A percentile compares a stretch with the other conserved stretches of the same genome.
These are phyloP conservation scores for Scyliorhinus canicula DNA, from an alignment of 2,797 vertebrate species.

Conservation along the genomic window DNA sequence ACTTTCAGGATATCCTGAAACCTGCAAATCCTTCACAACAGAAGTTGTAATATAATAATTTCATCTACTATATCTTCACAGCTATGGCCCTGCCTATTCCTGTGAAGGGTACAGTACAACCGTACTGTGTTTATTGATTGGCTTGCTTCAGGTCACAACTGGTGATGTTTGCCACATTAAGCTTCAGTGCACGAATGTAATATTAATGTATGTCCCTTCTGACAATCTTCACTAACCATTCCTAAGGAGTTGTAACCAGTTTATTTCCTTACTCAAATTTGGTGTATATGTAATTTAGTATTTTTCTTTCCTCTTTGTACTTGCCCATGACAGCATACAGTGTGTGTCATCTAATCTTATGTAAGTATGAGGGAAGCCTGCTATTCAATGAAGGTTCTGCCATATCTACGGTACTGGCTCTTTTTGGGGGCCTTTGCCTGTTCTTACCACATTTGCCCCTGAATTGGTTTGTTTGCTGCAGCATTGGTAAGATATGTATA, in stretches of 20 bases:
- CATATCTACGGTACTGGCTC: not conserved
- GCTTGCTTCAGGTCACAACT: not conserved
- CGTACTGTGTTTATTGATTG: not conserved
- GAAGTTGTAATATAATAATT: not conserved
- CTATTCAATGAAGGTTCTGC: not conserved
- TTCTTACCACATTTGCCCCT: not conserved
- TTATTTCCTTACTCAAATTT: not conserved
- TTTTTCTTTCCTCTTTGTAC: not conserved
- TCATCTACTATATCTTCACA: not conserved
- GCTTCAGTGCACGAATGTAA: not conserved
- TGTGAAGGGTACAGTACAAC: not conserved
- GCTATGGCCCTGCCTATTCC: not conserved
- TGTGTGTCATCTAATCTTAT: not conserved
- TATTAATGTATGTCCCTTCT: not conserved
- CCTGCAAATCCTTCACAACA: not conserved
- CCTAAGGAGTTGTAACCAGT: not conserved
- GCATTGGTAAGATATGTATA: not conserved
- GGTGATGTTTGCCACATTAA: not conserved
- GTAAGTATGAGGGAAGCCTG: not conserved
- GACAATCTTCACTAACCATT: not conserved
- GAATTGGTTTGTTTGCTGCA: not conserved
- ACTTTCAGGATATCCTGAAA: not conserved
- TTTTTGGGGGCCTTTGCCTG: not conserved
- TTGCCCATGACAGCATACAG: not conserved
- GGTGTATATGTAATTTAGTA: not conserved